These are phyloP conservation scores for Allygus modestus DNA, from an alignment of 2,888 invertebrate genomes.

Conservation along the genomic window DNA sequence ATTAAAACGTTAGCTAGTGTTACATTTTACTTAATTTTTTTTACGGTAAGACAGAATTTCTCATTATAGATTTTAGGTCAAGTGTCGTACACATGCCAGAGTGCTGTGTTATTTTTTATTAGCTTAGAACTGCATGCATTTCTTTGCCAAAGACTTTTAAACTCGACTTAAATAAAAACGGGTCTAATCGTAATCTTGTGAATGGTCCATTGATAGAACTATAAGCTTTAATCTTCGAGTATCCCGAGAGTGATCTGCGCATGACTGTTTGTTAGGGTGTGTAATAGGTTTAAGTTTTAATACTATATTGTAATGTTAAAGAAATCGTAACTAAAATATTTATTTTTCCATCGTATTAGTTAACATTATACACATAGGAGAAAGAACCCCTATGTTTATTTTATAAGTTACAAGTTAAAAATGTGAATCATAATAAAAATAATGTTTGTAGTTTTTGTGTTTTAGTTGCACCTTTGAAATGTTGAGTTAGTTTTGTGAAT, in stretches of 20 bases:
- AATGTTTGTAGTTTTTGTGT: not conserved
- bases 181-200: slow-evolving; percentile 34
- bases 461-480: not conserved
- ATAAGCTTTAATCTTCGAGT: slow-evolving; percentile 37
- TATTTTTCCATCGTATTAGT: slow-evolving; percentile 53
- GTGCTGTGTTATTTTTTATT: slow-evolving; percentile 3
- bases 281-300: slow-evolving; percentile 28
- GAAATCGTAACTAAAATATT: slow-evolving; percentile 53
- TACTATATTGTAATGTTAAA: slow-evolving; percentile 55
- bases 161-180: slow-evolving; percentile 39
- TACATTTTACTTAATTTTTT: too few species aligned
- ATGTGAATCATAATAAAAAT: not conserved
- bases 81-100: not conserved
- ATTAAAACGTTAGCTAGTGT: not conserved
- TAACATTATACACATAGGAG: slow-evolving; percentile 1
- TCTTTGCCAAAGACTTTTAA: slow-evolving; percentile 49
- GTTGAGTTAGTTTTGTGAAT: too few species aligned
- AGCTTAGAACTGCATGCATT: slow-evolving; percentile 38
- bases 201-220: slow-evolving; percentile 6
- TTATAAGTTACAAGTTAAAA: slow-evolving; percentile 30
- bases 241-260: not conserved
- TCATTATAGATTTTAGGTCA: not conserved
- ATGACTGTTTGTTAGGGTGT: slow-evolving; percentile 36
- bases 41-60: too few species aligned
- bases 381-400: not conserved